These are phyloP conservation scores for Lasioglossum leucozonium DNA, from an alignment of 2,888 invertebrate species.

Conservation along the genomic window DNA sequence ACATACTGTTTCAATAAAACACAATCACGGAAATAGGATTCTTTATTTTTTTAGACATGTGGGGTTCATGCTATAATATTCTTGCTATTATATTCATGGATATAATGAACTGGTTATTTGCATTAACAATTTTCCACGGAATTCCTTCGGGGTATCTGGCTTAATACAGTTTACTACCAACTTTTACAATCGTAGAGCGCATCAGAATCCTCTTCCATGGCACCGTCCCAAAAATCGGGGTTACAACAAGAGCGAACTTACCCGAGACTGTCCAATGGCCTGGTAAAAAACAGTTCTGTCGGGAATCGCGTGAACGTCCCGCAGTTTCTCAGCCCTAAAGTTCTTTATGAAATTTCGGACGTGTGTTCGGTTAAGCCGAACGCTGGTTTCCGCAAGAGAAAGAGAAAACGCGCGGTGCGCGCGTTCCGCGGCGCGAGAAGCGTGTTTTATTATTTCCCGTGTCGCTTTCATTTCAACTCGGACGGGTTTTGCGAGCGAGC, in stretches of 20 bases:
- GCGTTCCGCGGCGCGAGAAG: constrained; percentile 10
- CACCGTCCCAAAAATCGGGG: not conserved
- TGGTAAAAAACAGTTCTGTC: constrained; percentile 15
- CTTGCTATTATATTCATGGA: too few relatives aligned
- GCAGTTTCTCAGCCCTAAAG: constrained; percentile 2
- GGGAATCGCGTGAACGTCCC: constrained; percentile 3
- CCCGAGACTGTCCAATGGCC: not conserved
- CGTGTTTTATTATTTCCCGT: constrained; percentile 30
- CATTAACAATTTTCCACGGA: not conserved
- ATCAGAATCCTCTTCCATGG: not conserved
- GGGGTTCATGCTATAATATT: too few relatives aligned
- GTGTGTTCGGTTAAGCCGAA: constrained; percentile 1
- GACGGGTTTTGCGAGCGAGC: constrained; percentile 26
- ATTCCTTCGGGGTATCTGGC: not conserved
- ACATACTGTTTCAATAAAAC: too few relatives aligned
- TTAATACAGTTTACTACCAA: not conserved
- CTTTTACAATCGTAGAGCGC: not conserved
- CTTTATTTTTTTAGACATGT: too few relatives aligned
- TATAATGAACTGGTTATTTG: not conserved
- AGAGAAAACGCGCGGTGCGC: constrained; percentile 3
- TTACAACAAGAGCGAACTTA: not conserved
- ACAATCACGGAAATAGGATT: too few relatives aligned
- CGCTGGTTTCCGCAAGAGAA: not conserved
- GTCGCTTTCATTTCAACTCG: constrained; percentile 25
- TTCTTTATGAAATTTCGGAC: constrained; percentile 36